phyloP scores from a whole-genome alignment of 2,888 invertebrate species.

The Cryptophagus acutangulus region DNA sequence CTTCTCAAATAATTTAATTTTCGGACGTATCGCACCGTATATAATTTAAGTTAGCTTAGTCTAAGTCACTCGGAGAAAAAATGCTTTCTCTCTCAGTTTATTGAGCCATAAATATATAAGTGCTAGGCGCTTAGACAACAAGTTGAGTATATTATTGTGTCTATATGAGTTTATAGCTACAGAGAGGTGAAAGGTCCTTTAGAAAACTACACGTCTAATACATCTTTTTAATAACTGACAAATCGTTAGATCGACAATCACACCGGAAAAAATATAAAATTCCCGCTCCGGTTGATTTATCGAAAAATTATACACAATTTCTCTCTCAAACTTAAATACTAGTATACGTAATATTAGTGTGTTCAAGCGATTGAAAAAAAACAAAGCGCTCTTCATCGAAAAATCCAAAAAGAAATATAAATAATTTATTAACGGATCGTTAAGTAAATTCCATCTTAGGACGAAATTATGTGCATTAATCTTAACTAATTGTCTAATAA shows the following conservation, averaged over 20 bases:
- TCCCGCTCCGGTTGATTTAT: not conserved
- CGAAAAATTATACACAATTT: no score
- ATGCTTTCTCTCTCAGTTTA: slow-evolving; percentile 14
- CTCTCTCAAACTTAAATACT: no score
- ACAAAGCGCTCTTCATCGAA: no score
- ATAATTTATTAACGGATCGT: slow-evolving; percentile 9
- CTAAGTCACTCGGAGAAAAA: no score
- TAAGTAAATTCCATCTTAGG: slow-evolving; percentile 38
- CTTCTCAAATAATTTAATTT: no score
- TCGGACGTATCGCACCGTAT: no score
- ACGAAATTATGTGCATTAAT: slow-evolving; percentile 43
- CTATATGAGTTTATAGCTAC: slow-evolving; percentile 4
- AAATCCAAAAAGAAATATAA: no score
- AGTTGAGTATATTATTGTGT: slow-evolving; percentile 13
- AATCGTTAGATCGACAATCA: slow-evolving; percentile 14
- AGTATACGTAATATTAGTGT: no score
- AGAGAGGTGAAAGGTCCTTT: slow-evolving; percentile 13
- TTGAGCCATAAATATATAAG: slow-evolving; percentile 13
- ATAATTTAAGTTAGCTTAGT: no score
- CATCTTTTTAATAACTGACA: slow-evolving; percentile 13
- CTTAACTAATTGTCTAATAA: slow-evolving; percentile 44
- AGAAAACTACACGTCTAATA: slow-evolving; percentile 10
- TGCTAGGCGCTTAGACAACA: slow-evolving; percentile 14
- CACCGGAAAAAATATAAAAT: slow-evolving; percentile 5
- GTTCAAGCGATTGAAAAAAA: no score